phyloP scores from a whole-genome alignment of 2,888 invertebrate species.

The Melangyna quadrimaculata region DNA sequence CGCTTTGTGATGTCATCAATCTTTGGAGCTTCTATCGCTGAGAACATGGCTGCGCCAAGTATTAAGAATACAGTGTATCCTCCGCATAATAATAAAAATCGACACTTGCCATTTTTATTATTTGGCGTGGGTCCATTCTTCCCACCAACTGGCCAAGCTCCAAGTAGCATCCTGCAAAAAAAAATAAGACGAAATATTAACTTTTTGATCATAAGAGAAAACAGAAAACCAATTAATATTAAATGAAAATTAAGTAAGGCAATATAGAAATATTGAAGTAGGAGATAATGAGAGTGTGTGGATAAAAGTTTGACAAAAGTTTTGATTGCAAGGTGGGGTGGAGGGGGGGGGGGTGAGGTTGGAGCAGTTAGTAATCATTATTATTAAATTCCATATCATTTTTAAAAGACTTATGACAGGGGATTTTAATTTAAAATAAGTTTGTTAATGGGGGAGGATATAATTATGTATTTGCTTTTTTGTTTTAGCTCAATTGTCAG shows the following conservation, averaged over 20 bases:
- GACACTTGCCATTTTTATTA: constrained; percentile 78
- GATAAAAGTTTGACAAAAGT: constrained; percentile 30
- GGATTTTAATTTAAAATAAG: neutral
- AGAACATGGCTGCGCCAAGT: constrained; percentile 90
- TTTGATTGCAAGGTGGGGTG: neutral
- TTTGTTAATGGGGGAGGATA: neutral
- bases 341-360: neutral
- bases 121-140: constrained; percentile 75
- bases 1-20: constrained; percentile 84
- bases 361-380: neutral
- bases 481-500: neutral
- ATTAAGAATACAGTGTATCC: constrained; percentile 84
- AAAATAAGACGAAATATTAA: constrained; percentile 23
- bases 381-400: constrained; percentile 36
- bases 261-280: neutral
- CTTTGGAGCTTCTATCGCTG: constrained; percentile 89
- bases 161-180: constrained; percentile 75
- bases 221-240: constrained; percentile 49
- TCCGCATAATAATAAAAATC: constrained; percentile 80
- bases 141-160: constrained; percentile 77
- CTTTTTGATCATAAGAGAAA: neutral
- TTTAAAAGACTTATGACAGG: neutral
- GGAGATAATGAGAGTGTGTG: constrained; percentile 1
- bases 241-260: constrained; percentile 21
- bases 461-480: too few relatives aligned